Percentiles rank a stretch among this genome's conserved stretches.
Conservation (phyloP, 2,113 vertebrate genomes). For the Pyrgilauda ruficollis region DNA sequence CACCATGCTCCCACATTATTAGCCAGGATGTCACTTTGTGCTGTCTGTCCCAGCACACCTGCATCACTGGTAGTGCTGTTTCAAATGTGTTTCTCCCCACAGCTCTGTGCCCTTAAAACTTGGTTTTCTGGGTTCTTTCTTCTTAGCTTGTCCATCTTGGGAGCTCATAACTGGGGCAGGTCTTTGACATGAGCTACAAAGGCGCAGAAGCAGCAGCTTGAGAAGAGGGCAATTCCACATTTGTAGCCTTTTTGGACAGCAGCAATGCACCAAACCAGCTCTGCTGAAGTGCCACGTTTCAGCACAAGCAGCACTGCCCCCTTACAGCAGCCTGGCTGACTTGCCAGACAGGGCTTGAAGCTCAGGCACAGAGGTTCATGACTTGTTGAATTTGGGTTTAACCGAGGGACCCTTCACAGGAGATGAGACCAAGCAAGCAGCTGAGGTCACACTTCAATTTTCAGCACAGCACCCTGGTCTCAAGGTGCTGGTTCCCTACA, state of each 20-base stretch:
- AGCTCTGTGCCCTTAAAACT: background rate
- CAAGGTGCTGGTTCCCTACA: accelerated
- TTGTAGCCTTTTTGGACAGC: background rate
- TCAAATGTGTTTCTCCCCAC: background rate
- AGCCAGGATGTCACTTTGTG: background rate
- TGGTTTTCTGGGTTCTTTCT: background rate
- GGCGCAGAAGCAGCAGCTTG: background rate
- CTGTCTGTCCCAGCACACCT: background rate
- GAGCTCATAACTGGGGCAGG: background rate
- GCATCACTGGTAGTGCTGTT: background rate
- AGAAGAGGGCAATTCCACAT: accelerated
- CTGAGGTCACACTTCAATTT: background rate
- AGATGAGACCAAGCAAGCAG: background rate
- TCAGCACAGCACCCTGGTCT: background rate
- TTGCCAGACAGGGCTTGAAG: background rate
- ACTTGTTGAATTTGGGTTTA: background rate
- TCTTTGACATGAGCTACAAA: accelerated
- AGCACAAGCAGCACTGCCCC: accelerated
- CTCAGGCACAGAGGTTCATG: accelerated
- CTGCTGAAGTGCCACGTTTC: background rate
- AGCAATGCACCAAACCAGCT: background rate
- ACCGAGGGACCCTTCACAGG: background rate
- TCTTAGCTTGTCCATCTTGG: background rate
- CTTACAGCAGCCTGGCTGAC: too few species aligned
- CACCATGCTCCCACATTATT: accelerated